A percentile compares a stretch with the other conserved stretches of the same genome.
Conservation (phyloP, 1,140 invertebrate species). For the Ptiloglossa arizonensis region DNA sequence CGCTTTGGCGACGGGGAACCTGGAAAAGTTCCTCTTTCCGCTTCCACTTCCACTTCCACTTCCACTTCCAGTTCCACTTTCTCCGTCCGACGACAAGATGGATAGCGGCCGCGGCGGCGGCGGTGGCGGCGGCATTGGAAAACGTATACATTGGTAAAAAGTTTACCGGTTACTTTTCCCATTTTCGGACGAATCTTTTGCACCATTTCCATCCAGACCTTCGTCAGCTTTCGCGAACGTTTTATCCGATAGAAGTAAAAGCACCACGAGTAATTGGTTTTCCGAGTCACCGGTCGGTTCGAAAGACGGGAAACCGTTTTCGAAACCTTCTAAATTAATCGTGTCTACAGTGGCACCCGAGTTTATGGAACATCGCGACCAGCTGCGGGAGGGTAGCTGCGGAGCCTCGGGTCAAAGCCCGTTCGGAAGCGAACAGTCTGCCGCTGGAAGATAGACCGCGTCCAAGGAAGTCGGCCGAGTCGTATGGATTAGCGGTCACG, state of each 20-base stretch:
- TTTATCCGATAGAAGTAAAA: neutral
- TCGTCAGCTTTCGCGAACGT: neutral
- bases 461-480: constrained; percentile 47
- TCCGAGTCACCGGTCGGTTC: constrained; percentile 10
- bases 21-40: constrained; percentile 38
- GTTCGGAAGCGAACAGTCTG: constrained; percentile 11
- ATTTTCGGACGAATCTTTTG: constrained; percentile 49
- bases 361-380: constrained; percentile 22
- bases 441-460: constrained; percentile 49
- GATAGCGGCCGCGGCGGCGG: constrained; percentile 44
- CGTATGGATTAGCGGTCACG: constrained; percentile 63
- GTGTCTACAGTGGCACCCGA: neutral
- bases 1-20: constrained; percentile 5
- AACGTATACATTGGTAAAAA: constrained; percentile 57
- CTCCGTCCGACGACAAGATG: constrained; percentile 56
- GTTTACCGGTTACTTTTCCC: constrained; percentile 53
- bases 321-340: constrained; percentile 30
- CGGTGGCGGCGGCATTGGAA: constrained; percentile 39
- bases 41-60: constrained; percentile 20
- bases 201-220: constrained; percentile 11
- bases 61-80: constrained; percentile 26
- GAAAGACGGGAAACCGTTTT: neutral
- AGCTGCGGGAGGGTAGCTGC: constrained; percentile 3
- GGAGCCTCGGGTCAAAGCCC: constrained; percentile 16
- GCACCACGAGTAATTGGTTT: constrained; percentile 31